Base-by-base conservation (phyloP, 2,888 invertebrate species). In the Baccha elongata region DNA sequence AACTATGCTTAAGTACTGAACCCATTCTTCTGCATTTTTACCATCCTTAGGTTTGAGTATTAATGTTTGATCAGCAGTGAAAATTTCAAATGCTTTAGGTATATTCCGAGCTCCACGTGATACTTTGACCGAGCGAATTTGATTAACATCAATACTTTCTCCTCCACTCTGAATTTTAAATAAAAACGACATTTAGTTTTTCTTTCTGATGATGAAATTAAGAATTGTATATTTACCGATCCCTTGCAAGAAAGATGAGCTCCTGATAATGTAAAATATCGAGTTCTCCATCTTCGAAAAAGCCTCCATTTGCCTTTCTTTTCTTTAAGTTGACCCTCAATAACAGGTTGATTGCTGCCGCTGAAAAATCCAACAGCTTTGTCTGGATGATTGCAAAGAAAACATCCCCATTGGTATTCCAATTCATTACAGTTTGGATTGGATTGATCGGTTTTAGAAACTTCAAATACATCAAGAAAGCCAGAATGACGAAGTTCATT, bases 51-150 rank as follows among this genome's bases (percentile, higher is more conserved):
- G 98, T 91, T 98, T 98, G 86, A 98, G 93, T 87, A 98, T 96
- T 86, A 97, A 94, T 8, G 96, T 96, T 90, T 97, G 97, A 91
- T 98, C 97, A 64, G 95, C 95, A 0, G 98, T 98, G 92, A 98
- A 98, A 87, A 98, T 98, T 92, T 98, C 98, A 92, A 98, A 98
- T 0, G 98, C 98, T 90, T 97, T 97, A 19, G 98, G 98, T 87
- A 98, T 97, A 91, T 97, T 97, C 65, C 98, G 93, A 8, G 97
- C 96, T 65, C 97, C 96, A 58, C 97, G 93, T 0, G 97, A 96
- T 10, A 98, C 98, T 88, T 98, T 96, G n/a, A 98, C 98, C 37
- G 97, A 97, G 11, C 97, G 94, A 85, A 98, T 98, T 91, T 97
- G 97, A 90, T 97, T 96, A 13, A 98, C 95, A 89, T 98, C 97